A percentile compares a stretch with the other conserved stretches of the same genome.
phyloP scores from a whole-genome alignment of 2,797 vertebrate species.

The Garrulus glandarius region DNA sequence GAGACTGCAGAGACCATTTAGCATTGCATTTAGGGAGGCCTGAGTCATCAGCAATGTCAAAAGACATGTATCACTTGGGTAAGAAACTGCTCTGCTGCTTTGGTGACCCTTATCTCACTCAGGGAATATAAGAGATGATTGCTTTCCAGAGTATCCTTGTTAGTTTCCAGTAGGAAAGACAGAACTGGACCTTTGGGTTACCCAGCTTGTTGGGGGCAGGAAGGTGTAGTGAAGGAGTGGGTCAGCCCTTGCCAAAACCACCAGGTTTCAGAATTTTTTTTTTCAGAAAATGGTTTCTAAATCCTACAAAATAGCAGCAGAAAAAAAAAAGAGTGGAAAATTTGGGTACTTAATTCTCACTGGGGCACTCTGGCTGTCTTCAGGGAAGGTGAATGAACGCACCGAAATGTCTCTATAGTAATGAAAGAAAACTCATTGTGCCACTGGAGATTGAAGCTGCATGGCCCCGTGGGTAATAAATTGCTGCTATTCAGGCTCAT shows the following conservation, averaged over 20 bases:
- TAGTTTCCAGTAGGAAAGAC: background rate
- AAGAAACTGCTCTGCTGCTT: background rate
- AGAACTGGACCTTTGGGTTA: background rate
- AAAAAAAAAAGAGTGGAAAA: background rate
- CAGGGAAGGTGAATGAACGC: slow-evolving; percentile 9
- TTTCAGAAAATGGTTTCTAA: background rate
- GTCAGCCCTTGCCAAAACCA: background rate
- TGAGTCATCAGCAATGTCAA: background rate
- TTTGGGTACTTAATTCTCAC: slow-evolving; percentile 39
- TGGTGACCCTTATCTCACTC: background rate
- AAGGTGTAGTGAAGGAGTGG: background rate
- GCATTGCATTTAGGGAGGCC: background rate
- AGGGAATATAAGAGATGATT: background rate
- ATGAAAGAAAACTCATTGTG: slow-evolving; percentile 49
- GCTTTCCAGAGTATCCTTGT: background rate
- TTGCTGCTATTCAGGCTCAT: slow-evolving; percentile 49
- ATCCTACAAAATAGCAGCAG: background rate
- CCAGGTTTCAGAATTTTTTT: background rate
- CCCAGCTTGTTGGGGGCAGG: background rate
- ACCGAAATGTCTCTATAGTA: background rate
- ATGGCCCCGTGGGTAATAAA: slow-evolving; percentile 48
- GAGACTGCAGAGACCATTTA: background rate
- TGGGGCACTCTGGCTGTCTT: background rate
- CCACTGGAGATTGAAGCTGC: slow-evolving; percentile 39
- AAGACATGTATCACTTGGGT: background rate